phyloP scores from a whole-genome alignment of 2,888 invertebrate genomes.

The Dolichomitus sp. region DNA sequence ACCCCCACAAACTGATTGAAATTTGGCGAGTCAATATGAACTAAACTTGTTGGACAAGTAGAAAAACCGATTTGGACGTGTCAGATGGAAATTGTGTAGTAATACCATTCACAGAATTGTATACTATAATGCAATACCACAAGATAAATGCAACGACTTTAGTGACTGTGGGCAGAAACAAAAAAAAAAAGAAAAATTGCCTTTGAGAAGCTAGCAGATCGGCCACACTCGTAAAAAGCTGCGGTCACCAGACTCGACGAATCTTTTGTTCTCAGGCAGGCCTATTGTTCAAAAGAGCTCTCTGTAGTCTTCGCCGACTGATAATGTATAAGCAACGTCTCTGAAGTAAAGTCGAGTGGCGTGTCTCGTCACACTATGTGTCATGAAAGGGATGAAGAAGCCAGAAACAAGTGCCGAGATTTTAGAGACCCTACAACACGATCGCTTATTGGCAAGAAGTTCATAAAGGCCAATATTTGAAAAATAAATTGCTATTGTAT shows the following conservation, averaged over 20 bases:
- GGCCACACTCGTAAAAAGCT: not conserved
- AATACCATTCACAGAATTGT: not conserved
- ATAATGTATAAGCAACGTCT: conserved; percentile 23
- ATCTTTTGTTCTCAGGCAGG: conserved; percentile 26
- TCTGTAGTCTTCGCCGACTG: conserved; percentile 20
- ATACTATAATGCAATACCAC: not conserved
- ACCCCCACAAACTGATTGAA: no score
- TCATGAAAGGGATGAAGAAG: not conserved
- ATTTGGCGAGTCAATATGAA: not conserved
- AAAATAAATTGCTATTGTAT: not conserved
- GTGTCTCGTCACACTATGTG: conserved; percentile 3
- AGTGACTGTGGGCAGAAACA: not conserved
- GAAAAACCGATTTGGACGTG: not conserved
- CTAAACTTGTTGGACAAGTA: not conserved
- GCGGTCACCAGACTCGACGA: conserved; percentile 25
- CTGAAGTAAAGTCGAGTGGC: conserved; percentile 3
- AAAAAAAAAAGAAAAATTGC: not conserved
- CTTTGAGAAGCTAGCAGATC: conserved; percentile 23
- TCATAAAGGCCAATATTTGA: not conserved
- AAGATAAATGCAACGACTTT: not conserved
- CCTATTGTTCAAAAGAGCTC: conserved; percentile 21
- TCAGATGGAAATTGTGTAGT: not conserved
- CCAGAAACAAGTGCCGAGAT: not conserved
- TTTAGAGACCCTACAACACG: not conserved
- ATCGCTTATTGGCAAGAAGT: not conserved